These are phyloP conservation scores for Patella caerulea DNA, from an alignment of 2,888 invertebrate genomes.

Conservation along the genomic window DNA sequence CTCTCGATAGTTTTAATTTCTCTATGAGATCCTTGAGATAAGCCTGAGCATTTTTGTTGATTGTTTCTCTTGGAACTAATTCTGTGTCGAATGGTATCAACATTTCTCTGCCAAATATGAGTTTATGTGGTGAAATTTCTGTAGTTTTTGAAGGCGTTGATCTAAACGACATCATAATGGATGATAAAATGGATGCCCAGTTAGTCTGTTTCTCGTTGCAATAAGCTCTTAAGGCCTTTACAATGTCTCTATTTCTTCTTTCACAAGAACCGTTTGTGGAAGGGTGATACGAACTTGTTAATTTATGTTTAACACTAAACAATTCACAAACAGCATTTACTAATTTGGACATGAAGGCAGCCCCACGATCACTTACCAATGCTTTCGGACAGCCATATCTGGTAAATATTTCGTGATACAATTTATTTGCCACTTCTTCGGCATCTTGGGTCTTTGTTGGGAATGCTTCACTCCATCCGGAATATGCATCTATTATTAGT, in stretches of 20 bases:
- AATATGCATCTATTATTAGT: too few species aligned
- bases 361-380: neutral
- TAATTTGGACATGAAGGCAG: neutral
- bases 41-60: too few species aligned
- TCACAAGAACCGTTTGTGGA: slow-evolving; percentile 29
- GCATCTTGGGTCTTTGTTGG: slow-evolving; percentile 8
- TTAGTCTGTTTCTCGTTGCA: too few species aligned
- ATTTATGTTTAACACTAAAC: neutral
- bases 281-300: slow-evolving; percentile 4
- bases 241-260: slow-evolving; percentile 37
- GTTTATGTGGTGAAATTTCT: too few species aligned
- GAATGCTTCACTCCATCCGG: neutral
- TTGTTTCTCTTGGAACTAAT: too few species aligned
- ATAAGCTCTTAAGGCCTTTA: slow-evolving; percentile 33
- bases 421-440: neutral
- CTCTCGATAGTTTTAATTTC: too few species aligned
- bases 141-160: too few species aligned
- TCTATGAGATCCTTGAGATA: too few species aligned
- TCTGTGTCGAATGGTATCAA: too few species aligned
- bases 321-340: neutral
- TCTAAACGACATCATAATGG: too few species aligned
- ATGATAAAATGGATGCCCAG: too few species aligned
- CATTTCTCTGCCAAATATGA: too few species aligned
- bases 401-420: neutral
- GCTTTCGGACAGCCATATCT: neutral